Base-by-base conservation (phyloP, 1,140 invertebrate species). In the Centruroides sculpturatus region DNA sequence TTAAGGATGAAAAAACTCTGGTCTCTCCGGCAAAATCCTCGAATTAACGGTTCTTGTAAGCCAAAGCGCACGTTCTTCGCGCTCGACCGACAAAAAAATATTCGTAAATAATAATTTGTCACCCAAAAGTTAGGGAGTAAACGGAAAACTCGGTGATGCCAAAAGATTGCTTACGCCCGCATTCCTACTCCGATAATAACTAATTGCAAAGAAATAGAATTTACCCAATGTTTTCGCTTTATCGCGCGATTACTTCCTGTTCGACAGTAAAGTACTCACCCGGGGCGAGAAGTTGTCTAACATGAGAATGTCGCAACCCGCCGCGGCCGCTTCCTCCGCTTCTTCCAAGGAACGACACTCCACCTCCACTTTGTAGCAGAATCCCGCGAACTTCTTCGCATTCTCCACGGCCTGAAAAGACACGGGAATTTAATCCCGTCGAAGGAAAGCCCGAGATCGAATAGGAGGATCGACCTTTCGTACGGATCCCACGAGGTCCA, bases 331-430 rank as follows among this genome's bases (percentile, higher is more conserved):
- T 65, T 76, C 71, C 12, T 64, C 13, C 7, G 73, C 77, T 57
- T 77, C 76, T 35, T 74, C 69, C 11, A 73, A 47, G 59, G 69
- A 71, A 11, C 72, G 65, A 67, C 77, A 77, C 62, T 78, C 77
- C 5, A 78, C 76, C 65, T 78, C 77, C n/a, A 78, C 71, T 64
- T 77, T 77, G 8, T 66, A 67, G 3, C 69, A 70, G 62, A 76
- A 76, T 3, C 76, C 75, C 52, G 71, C 69, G 23, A 75, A 70
- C 12, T 66, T 61, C 47, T 63, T 68, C 6, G 70, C 74, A 64
- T 73, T 71, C 56, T 68, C 70, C 13, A 77, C 72, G 23, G 74
- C 75, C 75, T 77, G 63, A 36, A 68, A 58, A 46, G 7, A 8
- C 46, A 57, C 4, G 55, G 46, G 47, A 52, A 54, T 54, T 36